These are phyloP conservation scores for Pandemis corylana DNA, from an alignment of 2,888 invertebrate genomes.

Conservation along the genomic window DNA sequence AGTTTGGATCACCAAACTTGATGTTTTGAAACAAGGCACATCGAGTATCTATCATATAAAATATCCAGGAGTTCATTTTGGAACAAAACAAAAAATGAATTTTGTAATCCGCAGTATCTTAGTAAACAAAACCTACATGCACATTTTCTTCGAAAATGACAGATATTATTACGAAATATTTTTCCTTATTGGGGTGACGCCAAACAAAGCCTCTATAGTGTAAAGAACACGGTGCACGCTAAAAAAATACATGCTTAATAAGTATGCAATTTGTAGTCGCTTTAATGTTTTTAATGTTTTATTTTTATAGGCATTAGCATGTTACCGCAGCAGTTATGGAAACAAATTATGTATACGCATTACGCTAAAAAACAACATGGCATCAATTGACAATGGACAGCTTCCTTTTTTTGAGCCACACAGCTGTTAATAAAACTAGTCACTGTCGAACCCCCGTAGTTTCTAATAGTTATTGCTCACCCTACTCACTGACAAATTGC, in stretches of 20 bases:
- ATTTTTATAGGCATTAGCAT: conserved; percentile 2
- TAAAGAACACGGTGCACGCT: too few relatives aligned
- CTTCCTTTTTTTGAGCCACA: conserved; percentile 28
- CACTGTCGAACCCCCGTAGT: conserved; percentile 28
- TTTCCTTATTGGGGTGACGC: too few relatives aligned
- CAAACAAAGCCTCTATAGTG: too few relatives aligned
- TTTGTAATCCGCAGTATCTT: too few relatives aligned
- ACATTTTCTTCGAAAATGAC: too few relatives aligned
- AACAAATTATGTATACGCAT: conserved; percentile 16
- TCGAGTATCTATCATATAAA: too few relatives aligned
- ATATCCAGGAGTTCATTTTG: too few relatives aligned
- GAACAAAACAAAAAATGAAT: too few relatives aligned
- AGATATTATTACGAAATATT: too few relatives aligned
- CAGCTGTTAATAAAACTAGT: conserved; percentile 33
- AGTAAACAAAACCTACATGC: too few relatives aligned
- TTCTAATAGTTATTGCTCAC: conserved; percentile 35
- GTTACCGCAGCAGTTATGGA: not conserved
- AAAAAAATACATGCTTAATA: not conserved
- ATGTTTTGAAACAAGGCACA: too few relatives aligned
- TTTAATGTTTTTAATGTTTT: not conserved
- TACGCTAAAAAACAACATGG: conserved; percentile 31
- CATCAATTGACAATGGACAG: conserved; percentile 34
- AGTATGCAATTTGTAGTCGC: not conserved
- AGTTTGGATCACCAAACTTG: too few relatives aligned
- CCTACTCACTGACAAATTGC: conserved; percentile 37